Evolutionary conservation across 2,113 vertebrate genomes (phyloP), one percentile per base, ranked within the genome.

Genomic region (Platichthys stellatus): DNA sequence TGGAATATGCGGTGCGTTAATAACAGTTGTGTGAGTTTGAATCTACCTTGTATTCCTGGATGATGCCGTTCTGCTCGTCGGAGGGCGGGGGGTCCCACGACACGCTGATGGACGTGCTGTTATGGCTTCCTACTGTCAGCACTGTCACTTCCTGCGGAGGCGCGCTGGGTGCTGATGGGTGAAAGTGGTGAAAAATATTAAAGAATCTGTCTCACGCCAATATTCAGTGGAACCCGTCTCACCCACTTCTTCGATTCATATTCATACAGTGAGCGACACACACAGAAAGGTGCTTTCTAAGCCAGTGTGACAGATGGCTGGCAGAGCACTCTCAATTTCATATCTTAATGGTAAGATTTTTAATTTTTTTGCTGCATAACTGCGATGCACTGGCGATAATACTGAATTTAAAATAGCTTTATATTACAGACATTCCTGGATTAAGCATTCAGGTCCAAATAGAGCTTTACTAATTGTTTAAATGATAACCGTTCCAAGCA

Each of bases 91-190:
- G 97, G 79, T 99, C 98, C 97, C 98, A 99, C 58, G 98, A 99
- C 87, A 99, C 96, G 79, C 97, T 99, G 89, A 99, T 99, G 74
- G 98, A 98, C 8, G 97, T 98, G 91, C 96, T 99, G 88, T 99
- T 99, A 86, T 97, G 96, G 85, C 85, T 98, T 79, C 97, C 98
- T 5, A 99, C 96, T 23, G 95, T 97, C 89, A 98, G 90, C 75
- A 99, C 97, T 15, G 97, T 96, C 89, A 99, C 97, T 92, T 97
- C 96, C 90, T 99, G 97, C 3, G 98, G 98, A 66, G 98, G 96
- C 0, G 98, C 98, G 82, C 97, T 96, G 69, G 98, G 98, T 78
- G 98, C 98, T 99, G 87, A 96, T 66, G 85, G 74, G 73, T 97
- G 73, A 96, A 51, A 81, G 66, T 31, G 11, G 20, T 17, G 13